These are phyloP conservation scores for Pseudotriccus pelzelni DNA, from an alignment of 2,797 vertebrate genomes.

Conservation along the genomic window DNA sequence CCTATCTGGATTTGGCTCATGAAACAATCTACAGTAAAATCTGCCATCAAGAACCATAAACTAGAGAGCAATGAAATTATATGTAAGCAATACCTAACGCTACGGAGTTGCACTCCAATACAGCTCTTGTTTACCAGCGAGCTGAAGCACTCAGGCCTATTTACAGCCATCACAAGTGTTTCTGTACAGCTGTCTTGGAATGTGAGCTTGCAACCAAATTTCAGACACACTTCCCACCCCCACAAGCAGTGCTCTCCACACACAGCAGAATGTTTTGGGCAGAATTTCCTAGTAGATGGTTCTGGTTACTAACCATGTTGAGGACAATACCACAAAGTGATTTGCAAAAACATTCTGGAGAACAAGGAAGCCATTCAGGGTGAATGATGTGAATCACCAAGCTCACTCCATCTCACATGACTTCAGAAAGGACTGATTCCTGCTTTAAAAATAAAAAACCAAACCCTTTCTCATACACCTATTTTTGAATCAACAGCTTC, in stretches of 20 bases:
- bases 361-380: slow-evolving; percentile 56
- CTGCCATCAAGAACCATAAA: background rate
- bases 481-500: slow-evolving; percentile 24
- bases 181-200: background rate
- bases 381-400: slow-evolving; percentile 33
- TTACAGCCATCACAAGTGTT: background rate
- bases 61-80: background rate
- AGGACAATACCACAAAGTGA: slow-evolving; percentile 46
- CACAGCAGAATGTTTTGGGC: slow-evolving; percentile 2
- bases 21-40: slow-evolving; percentile 24
- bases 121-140: background rate
- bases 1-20: background rate
- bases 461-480: background rate
- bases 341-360: slow-evolving; percentile 49
- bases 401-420: slow-evolving; percentile 35
- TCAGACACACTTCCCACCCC: background rate
- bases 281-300: slow-evolving; percentile 33
- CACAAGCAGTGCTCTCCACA: background rate
- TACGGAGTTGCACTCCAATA: background rate
- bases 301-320: slow-evolving; percentile 29
- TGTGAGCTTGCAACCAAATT: slow-evolving; percentile 8
- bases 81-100: background rate
- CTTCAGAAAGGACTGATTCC: background rate
- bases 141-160: background rate
- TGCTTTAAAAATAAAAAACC: background rate